Evolutionary conservation across 2,797 vertebrate species (phyloP).

Genomic region (Pseudochirops cupreus): DNA sequence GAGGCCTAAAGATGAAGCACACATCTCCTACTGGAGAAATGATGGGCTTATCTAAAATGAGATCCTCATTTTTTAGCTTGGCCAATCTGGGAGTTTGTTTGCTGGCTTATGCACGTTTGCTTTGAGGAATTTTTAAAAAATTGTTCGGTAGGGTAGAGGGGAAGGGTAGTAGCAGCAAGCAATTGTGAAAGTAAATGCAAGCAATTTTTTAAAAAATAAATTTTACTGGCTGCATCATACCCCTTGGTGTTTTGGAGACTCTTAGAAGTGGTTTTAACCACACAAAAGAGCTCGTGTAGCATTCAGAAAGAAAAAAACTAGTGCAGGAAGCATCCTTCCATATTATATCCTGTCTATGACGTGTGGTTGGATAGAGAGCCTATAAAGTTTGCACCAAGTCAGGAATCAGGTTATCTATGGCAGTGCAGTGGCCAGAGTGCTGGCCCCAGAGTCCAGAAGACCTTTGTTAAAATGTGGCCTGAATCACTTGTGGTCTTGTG

Average conservation of each 20-base stretch:
- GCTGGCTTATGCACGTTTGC: background rate
- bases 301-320: background rate
- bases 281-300: background rate
- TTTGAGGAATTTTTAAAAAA: background rate
- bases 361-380: background rate
- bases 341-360: background rate
- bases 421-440: background rate
- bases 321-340: background rate
- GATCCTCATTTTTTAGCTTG: background rate
- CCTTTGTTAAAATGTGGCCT: background rate
- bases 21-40: background rate
- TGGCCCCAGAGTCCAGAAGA: background rate
- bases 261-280: background rate
- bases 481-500: background rate
- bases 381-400: background rate
- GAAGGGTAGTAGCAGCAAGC: background rate
- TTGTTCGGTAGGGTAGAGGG: rapidly evolving
- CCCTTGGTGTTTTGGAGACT: background rate
- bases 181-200: background rate
- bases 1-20: background rate
- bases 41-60: background rate
- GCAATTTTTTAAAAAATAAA: background rate
- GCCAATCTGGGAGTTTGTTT: background rate
- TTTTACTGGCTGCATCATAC: background rate
- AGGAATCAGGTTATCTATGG: background rate